Evolutionary conservation across 2,888 invertebrate genomes (phyloP).

Genomic region (Melangyna quadrimaculata): DNA sequence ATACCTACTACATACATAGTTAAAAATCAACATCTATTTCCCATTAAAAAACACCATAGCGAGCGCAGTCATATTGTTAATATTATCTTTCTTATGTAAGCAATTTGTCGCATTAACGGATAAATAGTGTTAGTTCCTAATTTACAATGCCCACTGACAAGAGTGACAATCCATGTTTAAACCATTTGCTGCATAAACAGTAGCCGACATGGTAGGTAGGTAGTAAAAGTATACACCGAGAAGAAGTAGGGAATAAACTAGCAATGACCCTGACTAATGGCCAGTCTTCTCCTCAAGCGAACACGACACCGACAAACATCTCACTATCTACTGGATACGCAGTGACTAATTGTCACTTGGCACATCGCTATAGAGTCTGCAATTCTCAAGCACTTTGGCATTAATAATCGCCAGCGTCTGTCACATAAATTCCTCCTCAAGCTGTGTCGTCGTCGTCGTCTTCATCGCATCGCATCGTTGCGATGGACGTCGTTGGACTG

Average conservation of each 20-base stretch:
- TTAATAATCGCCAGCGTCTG: constrained; percentile 67
- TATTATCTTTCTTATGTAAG: constrained; percentile 14
- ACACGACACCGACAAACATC: constrained; percentile 62
- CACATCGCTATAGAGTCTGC: constrained; percentile 38
- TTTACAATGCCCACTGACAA: constrained; percentile 49
- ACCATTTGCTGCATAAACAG: constrained; percentile 20
- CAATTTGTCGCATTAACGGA: constrained; percentile 43
- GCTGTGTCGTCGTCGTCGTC: not conserved
- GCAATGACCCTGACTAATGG: constrained; percentile 65
- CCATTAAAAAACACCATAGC: not conserved
- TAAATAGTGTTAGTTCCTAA: constrained; percentile 37
- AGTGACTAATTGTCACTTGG: constrained; percentile 70
- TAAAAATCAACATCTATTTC: not conserved
- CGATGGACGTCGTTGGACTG: not conserved
- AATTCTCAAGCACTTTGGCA: constrained; percentile 52
- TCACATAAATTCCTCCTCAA: constrained; percentile 58
- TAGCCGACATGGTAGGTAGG: constrained; percentile 1
- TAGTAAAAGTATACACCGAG: not conserved
- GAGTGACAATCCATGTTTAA: constrained; percentile 20
- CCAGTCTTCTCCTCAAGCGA: constrained; percentile 27
- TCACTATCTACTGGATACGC: constrained; percentile 47
- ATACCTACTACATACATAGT: too few species aligned
- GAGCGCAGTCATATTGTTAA: not conserved
- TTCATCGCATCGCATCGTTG: not conserved
- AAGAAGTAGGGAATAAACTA: constrained; percentile 20